Evolutionary conservation across 2,797 vertebrate genomes (phyloP), one percentile per base, ranked within the genome.

Genomic region (Gymnoscopelus microlampas): DNA sequence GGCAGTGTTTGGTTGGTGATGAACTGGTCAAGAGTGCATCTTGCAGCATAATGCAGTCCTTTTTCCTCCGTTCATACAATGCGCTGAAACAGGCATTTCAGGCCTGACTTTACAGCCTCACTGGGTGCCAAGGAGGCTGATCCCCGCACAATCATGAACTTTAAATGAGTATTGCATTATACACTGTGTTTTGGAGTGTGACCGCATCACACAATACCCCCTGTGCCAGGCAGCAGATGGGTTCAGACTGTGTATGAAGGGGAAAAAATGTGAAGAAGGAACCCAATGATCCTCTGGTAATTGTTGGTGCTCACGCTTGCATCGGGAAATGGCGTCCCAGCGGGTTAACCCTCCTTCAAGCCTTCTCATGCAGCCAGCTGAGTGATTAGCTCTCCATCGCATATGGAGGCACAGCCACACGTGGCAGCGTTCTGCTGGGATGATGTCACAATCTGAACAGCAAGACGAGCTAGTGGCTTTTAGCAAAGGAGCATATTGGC

Each of bases 321-420:
- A 5, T 63, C 7, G 53, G 44, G 66, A 61, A 57, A 50, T 0
- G 7, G 29, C 9, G 2, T 68, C 69, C 75, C 73, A 10, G 57
- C 4, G 69, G 76, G 60, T 65, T 57, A 72, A 67, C 49, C 63
- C 82, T 58, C 19, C 63, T 12, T 63, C 12, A 56, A 76, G 66
- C 48, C 58, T 68, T 69, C 73, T 73, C 61, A 26, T 63, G 73
- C 63, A 74, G 68, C 57, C 67, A 50, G 55, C 66, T 39, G 61
- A 83, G 78, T 58, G 78, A 84, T 69, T 77, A 78, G 49, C 53
- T 66, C 53, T 32, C 53, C 15, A 0, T 5, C 8, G 50, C 77
- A 85, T 71, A 83, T 68, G 69, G 73, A 50, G 47, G 23, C 60
- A 29, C 47, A 77, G 63, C 39, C 4, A 35, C 26, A 10, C 10